A percentile compares a stretch with the other conserved stretches of the same genome.
Conservation (phyloP, 2,888 invertebrate genomes). For the Timandra comae region DNA sequence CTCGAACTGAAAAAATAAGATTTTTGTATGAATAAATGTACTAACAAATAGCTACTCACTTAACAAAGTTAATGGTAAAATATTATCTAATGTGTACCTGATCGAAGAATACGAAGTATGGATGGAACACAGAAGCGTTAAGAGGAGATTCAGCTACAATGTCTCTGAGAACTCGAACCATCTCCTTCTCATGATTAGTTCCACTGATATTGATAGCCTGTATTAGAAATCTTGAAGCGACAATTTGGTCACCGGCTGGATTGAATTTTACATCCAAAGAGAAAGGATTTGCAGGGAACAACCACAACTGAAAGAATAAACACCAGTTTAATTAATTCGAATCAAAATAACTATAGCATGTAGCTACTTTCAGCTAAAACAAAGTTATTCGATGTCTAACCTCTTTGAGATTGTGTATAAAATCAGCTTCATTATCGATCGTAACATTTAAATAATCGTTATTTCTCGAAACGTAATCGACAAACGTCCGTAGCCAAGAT, state of each 20-base stretch:
- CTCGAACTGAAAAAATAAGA: conserved; percentile 83
- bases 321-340: no score
- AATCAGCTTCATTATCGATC: conserved; percentile 83
- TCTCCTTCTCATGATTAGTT: conserved; percentile 93
- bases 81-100: no score
- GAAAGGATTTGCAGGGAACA: conserved; percentile 86
- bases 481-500: conserved; percentile 91
- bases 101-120: conserved; percentile 97
- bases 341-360: no score
- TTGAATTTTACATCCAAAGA: conserved; percentile 91
- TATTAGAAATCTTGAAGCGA: conserved; percentile 90
- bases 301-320: conserved; percentile 80
- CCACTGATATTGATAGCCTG: conserved; percentile 93
- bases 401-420: conserved; percentile 85
- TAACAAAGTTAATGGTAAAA: not conserved
- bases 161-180: conserved; percentile 87
- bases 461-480: conserved; percentile 85
- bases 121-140: conserved; percentile 95
- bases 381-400: no score
- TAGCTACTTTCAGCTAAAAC: no score
- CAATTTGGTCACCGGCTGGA: conserved; percentile 82
- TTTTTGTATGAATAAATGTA: conserved; percentile 1
- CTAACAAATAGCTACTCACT: not conserved
- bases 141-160: conserved; percentile 86
- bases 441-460: conserved; percentile 86